A percentile compares a stretch with the other conserved stretches of the same genome.
Conservation (phyloP, 1,140 invertebrate species). For the Bilobella aurantiaca region DNA sequence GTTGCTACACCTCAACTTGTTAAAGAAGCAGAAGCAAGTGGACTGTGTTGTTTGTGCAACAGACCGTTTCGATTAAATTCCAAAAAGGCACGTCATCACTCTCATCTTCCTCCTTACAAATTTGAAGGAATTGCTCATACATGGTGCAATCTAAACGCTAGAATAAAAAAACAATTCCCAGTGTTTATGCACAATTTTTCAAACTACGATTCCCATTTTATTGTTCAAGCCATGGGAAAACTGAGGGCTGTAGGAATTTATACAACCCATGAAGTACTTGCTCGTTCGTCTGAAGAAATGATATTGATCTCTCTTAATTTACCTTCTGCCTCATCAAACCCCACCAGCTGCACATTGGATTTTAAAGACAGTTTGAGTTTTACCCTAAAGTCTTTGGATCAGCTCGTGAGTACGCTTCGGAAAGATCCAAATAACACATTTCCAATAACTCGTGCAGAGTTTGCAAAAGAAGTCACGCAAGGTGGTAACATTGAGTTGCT, state of each 20-base stretch:
- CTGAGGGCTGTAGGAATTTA: background rate
- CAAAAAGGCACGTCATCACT: slow-evolving; percentile 1
- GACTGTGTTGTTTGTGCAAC: too few relatives aligned
- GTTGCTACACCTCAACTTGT: too few relatives aligned
- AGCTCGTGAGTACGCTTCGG: background rate
- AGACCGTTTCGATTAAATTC: too few relatives aligned
- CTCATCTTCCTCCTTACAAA: slow-evolving; percentile 4
- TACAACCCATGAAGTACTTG: background rate
- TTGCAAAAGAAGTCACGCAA: background rate
- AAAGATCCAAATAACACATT: background rate
- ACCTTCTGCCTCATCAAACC: too few relatives aligned
- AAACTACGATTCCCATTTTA: slow-evolving; percentile 10
- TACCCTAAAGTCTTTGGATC: slow-evolving; percentile 3
- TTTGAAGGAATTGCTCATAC: background rate
- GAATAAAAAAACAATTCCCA: background rate
- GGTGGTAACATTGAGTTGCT: slow-evolving; percentile 1
- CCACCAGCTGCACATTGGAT: background rate
- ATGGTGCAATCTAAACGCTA: slow-evolving; percentile 1
- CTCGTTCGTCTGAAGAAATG: background rate
- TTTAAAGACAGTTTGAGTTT: slow-evolving; percentile 10
- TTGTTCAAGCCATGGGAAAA: background rate
- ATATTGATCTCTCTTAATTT: too few relatives aligned
- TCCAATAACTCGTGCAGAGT: slow-evolving; percentile 4
- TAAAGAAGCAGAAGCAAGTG: too few relatives aligned
- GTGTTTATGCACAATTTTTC: slow-evolving; percentile 11